Conservation (phyloP, 2,113 vertebrate species). For the Myrmecophaga tridactyla region DNA sequence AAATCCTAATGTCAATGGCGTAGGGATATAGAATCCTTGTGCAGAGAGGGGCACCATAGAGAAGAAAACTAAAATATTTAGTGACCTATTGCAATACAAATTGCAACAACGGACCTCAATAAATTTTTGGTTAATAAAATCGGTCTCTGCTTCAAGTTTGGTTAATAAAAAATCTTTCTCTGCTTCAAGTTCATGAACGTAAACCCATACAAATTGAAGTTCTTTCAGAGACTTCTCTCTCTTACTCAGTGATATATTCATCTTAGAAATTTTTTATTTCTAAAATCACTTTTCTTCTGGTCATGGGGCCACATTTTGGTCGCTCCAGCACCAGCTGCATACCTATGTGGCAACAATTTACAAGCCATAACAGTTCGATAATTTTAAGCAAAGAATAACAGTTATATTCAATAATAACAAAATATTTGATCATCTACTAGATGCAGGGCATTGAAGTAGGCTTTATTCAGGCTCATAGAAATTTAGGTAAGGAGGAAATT, state of each 20-base stretch:
- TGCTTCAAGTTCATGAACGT: not conserved
- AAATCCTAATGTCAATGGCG: not conserved
- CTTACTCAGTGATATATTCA: not conserved
- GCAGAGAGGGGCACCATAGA: not conserved
- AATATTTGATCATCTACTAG: not conserved
- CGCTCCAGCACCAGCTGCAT: not conserved
- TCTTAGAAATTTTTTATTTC: not conserved
- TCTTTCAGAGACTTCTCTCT: conserved; percentile 37
- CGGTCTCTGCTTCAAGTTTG: conserved; percentile 3
- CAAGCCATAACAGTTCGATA: not conserved
- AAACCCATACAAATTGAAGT: not conserved
- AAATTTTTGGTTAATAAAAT: not conserved
- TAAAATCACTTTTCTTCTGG: not conserved
- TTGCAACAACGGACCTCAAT: not conserved
- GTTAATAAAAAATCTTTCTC: conserved; percentile 32
- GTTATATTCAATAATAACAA: not conserved
- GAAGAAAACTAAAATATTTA: not conserved
- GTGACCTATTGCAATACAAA: not conserved
- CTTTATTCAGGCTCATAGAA: not conserved
- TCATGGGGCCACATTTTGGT: not conserved
- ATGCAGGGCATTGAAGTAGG: not conserved
- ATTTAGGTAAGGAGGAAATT: not conserved
- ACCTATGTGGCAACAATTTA: not conserved
- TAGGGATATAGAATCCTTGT: not conserved
- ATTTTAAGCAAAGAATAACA: not conserved